Conservation (phyloP, 2,888 invertebrate genomes). For the Anthrax anthrax region DNA sequence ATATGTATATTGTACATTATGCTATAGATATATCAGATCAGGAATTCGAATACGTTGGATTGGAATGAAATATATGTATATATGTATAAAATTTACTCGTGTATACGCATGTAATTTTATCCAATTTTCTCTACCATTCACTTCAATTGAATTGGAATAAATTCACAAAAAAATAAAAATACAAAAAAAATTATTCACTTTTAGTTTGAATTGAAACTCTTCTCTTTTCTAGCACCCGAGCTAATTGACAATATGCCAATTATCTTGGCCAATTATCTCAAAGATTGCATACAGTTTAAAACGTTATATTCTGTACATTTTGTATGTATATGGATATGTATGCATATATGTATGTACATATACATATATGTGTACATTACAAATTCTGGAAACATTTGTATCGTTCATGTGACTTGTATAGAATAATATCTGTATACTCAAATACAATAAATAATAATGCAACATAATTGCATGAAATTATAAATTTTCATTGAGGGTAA, state of each 20-base stretch:
- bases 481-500: conserved; percentile 5
- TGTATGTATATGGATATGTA: too few species aligned
- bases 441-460: conserved; percentile 7
- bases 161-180: too few species aligned
- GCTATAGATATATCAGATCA: too few species aligned
- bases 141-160: conserved; percentile 7
- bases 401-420: too few species aligned
- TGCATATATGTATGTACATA: too few species aligned
- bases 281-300: conserved; percentile 18
- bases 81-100: too few species aligned
- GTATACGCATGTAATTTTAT: conserved; percentile 7
- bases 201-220: conserved; percentile 7
- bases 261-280: conserved; percentile 22
- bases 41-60: too few species aligned
- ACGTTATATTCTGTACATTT: too few species aligned
- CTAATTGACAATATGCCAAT: conserved; percentile 23
- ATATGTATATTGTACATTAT: too few species aligned
- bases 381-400: too few species aligned
- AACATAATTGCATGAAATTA: conserved; percentile 11
- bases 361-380: too few species aligned
- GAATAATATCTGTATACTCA: too few species aligned
- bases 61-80: background rate
- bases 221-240: conserved; percentile 2
- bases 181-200: conserved; percentile 9
- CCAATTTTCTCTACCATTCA: conserved; percentile 8